Evolutionary conservation across 2,888 invertebrate genomes (phyloP).

Genomic region (Arrhopalites spinosus): DNA sequence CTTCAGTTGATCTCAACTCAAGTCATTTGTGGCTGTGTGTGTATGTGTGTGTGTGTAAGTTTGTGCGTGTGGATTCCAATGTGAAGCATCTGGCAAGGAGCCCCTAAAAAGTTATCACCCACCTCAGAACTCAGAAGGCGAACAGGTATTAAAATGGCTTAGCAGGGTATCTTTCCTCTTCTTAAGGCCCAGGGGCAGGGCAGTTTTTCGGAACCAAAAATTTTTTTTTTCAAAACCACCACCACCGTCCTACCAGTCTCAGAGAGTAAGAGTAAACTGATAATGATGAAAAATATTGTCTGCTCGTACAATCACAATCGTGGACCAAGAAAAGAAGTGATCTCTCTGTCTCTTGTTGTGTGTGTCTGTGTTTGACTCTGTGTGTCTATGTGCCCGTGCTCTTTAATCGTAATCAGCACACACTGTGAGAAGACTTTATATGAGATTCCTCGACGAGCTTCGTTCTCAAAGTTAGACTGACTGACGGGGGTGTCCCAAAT

Average conservation of each 20-base stretch:
- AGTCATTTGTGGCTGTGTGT: constrained; percentile 28
- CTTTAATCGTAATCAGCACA: constrained; percentile 34
- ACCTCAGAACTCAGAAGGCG: constrained; percentile 44
- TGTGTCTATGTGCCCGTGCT: constrained; percentile 9
- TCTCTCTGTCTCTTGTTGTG: neutral
- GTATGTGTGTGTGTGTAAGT: constrained; percentile 28
- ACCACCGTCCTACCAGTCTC: constrained; percentile 28
- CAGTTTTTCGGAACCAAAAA: constrained; percentile 44
- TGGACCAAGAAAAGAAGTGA: constrained; percentile 25
- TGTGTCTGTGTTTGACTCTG: neutral
- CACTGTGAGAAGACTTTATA: constrained; percentile 22
- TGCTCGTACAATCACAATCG: neutral
- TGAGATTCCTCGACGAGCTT: constrained; percentile 43
- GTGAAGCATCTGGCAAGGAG: constrained; percentile 29
- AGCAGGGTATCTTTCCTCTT: constrained; percentile 40
- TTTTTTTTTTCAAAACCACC: no score
- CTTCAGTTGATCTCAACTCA: constrained; percentile 39
- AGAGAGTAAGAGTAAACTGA: constrained; percentile 13
- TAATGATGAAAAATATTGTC: neutral
- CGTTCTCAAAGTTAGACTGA: constrained; percentile 39
- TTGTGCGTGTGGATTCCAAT: constrained; percentile 11
- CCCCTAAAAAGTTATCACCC: constrained; percentile 38
- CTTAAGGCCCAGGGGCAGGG: constrained; percentile 48
- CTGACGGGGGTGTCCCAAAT: constrained; percentile 46
- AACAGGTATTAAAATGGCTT: constrained; percentile 49